phyloP scores from a whole-genome alignment of 1,140 invertebrate species.

The Stenopsyche tienmushanensis region DNA sequence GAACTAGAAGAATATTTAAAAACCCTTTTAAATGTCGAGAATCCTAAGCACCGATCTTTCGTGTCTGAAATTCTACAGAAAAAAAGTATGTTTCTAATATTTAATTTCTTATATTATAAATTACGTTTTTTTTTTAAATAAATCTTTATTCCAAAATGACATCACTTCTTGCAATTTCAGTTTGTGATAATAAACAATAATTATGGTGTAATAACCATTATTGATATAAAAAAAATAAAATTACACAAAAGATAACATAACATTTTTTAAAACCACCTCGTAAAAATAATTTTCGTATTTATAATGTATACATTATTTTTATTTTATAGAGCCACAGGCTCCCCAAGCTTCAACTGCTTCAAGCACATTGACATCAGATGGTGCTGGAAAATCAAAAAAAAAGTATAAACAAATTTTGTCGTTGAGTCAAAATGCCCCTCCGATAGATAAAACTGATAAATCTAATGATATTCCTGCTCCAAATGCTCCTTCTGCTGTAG shows the following conservation, averaged over 20 bases:
- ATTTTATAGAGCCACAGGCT: too few relatives aligned
- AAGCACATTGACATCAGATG: too few relatives aligned
- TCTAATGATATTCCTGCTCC: background rate
- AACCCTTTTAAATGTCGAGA: conserved; percentile 64
- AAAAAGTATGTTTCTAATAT: conserved; percentile 44
- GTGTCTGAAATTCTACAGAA: conserved; percentile 63
- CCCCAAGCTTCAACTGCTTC: too few relatives aligned
- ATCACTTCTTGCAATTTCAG: background rate
- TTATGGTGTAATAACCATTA: too few relatives aligned
- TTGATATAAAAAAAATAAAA: too few relatives aligned
- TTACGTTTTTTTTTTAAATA: conserved; percentile 11
- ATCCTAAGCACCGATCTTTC: conserved; percentile 65
- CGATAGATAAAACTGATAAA: background rate
- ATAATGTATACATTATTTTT: too few relatives aligned
- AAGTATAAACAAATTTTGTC: background rate
- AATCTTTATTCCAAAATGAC: conserved; percentile 18
- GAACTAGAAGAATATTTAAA: conserved; percentile 72
- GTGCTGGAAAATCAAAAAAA: too few relatives aligned
- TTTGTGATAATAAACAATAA: too few relatives aligned
- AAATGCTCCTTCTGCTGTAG: too few relatives aligned
- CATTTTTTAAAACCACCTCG: too few relatives aligned
- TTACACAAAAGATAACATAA: too few relatives aligned
- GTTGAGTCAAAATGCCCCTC: background rate
- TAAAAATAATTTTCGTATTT: too few relatives aligned
- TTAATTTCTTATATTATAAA: conserved; percentile 44